Base-by-base conservation (phyloP, 1,140 invertebrate species). In the Nasonia giraulti region DNA sequence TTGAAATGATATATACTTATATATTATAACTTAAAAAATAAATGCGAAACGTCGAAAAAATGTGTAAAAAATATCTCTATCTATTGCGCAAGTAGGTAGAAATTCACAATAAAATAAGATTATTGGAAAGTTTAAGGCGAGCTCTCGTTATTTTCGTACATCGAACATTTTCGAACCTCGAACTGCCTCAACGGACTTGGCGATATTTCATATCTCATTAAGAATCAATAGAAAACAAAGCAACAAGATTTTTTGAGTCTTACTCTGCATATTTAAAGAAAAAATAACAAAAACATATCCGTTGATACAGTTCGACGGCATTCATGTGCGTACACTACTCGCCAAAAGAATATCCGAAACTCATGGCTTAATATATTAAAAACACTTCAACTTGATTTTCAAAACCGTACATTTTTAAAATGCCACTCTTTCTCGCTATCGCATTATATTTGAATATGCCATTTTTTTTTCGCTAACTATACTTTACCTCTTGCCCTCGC, bases 181-280 rank as follows among this genome's bases (percentile, higher is more conserved):
- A 84, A 79, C 66, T 84, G 5, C 12, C 50, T 66, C 31, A 74
- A 83, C 37, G 31, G 82, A 77, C 23, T 68, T 10, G 47, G 47
- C 62, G 74, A 77, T 83, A 83, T 83, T 62, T 78, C 11, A 77
- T 83, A 83, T 83, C 80, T 50, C 31, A 37, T 47, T 17, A 40
- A 20, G 8, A 47, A 50, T 12, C 2, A 23, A 73, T 23, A 73
- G 68, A 68, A 62, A 80, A 62, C 20, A 23, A 44, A 31, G 5
- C 6, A 20, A 69, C 12, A 55, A 80, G 23, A 62, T 23, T 80
- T 23, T 40, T 68, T n/a, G 44, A 80, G 62, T 77, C 23, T 77
- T 50, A n/a, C 40, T 55, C 55, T 62, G 55, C 55, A 7, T 17
- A 62, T 55, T 66, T 2, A 31, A 66, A 79, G 55, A 33, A 37